Percentiles rank a stretch among this genome's conserved stretches.
phyloP scores from a whole-genome alignment of 2,888 invertebrate genomes.

The Sinhomidia bicolor region DNA sequence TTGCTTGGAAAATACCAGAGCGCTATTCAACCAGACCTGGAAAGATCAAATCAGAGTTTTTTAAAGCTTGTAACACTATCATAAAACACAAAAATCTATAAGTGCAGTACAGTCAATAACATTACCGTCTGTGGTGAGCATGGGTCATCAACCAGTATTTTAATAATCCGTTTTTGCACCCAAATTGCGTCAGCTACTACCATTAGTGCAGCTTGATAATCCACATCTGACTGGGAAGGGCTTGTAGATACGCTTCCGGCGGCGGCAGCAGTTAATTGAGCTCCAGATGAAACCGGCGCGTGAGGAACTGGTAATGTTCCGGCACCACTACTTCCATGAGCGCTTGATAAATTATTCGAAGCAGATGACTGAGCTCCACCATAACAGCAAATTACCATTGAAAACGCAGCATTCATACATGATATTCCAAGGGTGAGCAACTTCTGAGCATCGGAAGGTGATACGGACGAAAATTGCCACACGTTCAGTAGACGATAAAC shows the following conservation, averaged over 20 bases:
- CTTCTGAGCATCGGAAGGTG: conserved; percentile 74
- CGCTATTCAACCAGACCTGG: conserved; percentile 79
- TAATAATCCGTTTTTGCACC: conserved; percentile 77
- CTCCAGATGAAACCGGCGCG: background rate
- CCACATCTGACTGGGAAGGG: conserved; percentile 70
- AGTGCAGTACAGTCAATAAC: too few species aligned
- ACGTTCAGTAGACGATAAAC: conserved; percentile 77
- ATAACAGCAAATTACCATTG: conserved; percentile 75
- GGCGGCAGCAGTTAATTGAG: background rate
- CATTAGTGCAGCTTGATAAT: conserved; percentile 77
- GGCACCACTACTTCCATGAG: conserved; percentile 32
- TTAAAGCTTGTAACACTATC: background rate
- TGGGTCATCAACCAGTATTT: conserved; percentile 77
- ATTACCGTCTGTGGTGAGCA: conserved; percentile 78
- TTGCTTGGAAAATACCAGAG: conserved; percentile 76
- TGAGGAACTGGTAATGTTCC: background rate
- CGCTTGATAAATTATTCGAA: background rate
- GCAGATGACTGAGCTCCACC: conserved; percentile 52
- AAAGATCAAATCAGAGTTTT: background rate
- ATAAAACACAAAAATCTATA: too few species aligned
- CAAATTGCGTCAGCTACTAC: conserved; percentile 79
- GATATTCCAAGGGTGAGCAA: conserved; percentile 75
- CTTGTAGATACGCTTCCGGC: conserved; percentile 4
- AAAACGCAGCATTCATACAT: conserved; percentile 77
- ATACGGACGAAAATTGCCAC: conserved; percentile 77